Base-by-base conservation (phyloP, 2,113 vertebrate genomes). In the Channa argus region DNA sequence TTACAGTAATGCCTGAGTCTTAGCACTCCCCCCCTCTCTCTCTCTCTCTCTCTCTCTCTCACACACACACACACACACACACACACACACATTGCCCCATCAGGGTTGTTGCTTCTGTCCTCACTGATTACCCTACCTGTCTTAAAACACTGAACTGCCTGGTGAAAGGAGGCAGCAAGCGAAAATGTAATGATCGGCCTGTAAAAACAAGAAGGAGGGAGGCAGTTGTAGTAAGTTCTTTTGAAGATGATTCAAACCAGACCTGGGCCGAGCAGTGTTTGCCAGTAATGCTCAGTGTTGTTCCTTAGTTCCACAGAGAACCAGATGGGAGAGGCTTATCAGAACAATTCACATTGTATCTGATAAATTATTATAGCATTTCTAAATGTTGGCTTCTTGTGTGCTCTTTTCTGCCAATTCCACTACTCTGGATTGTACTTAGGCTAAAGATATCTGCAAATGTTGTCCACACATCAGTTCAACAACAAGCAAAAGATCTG, bases 171-270 rank as follows among this genome's bases (percentile, higher is more conserved):
- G 63, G 65, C 41, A 58, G 37, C 0, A 2, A 41, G 70, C 59
- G 52, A 38, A 79, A 81, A 67, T 53, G 7, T 36, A 72, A 63
- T 63, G 10, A 76, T 79, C 61, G 50, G 62, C 52, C 62, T 86
- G 64, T 62, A 11, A 53, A 83, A 79, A 80, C 75, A 80, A 60
- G 24, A 72, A 74, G 63, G 63, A 10, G 24, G 0, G 11, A 66
- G 68, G 68, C 64, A 7, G 24, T 38, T n/a, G 11, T 14, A 24
- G 24, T 24, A 24, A 24, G 14, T 78, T 64, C 75, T 68, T 77
- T 41, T 70, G 13, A 56, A 39, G 33, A 24, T 74, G 68, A 85
- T 75, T 88, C 45, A 50, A 83, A 82, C 38, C 82, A 87, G 79
- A 74, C 69, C 6, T 2, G 55, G 36, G 45, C 33, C 64, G 33